These are phyloP conservation scores for Turritopsis rubra DNA, from an alignment of 30 jellyfish, hydroid and myxozoan genomes.

Conservation along the genomic window DNA sequence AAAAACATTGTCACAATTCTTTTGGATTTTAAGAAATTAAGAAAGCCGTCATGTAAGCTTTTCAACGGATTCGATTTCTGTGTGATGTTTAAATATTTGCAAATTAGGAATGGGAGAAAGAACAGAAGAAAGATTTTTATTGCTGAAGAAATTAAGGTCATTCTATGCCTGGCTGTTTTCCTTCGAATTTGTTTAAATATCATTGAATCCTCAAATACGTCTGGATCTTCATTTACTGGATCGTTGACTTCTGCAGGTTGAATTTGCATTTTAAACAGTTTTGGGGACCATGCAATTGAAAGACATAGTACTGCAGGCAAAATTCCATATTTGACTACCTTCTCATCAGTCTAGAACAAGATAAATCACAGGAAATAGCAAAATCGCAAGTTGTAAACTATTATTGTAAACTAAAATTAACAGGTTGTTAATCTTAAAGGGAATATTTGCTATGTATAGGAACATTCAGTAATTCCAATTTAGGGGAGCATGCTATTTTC, in stretches of 20 bases:
- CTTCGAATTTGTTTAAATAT: slow-evolving; percentile 47
- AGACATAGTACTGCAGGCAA: slow-evolving; percentile 20
- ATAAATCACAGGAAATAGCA: too few species aligned
- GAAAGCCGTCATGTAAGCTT: slow-evolving; percentile 35
- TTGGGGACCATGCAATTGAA: slow-evolving; percentile 84
- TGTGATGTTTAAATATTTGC: slow-evolving; percentile 20
- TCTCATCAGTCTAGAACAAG: neutral
- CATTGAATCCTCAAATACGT: neutral
- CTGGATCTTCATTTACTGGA: slow-evolving; percentile 14
- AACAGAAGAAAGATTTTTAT: slow-evolving; percentile 46
- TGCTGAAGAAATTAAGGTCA: slow-evolving; percentile 47
- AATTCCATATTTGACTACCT: neutral
- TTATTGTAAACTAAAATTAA: too few species aligned
- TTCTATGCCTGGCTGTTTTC: slow-evolving; percentile 49
- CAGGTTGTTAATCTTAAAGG: too few species aligned
- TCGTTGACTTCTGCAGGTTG: slow-evolving; percentile 2
- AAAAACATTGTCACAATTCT: slow-evolving; percentile 24
- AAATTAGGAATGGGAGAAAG: slow-evolving; percentile 35
- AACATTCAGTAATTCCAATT: too few species aligned
- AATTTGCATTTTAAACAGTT: slow-evolving; percentile 47
- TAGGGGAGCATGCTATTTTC: too few species aligned
- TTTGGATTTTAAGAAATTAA: neutral
- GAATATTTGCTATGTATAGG: too few species aligned
- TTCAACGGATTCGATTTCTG: neutral
- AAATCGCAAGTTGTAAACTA: neutral